Percentiles rank a stretch among this genome's conserved stretches.
These are phyloP conservation scores for Phasia obesa DNA, from an alignment of 2,888 invertebrate genomes.

Conservation along the genomic window DNA sequence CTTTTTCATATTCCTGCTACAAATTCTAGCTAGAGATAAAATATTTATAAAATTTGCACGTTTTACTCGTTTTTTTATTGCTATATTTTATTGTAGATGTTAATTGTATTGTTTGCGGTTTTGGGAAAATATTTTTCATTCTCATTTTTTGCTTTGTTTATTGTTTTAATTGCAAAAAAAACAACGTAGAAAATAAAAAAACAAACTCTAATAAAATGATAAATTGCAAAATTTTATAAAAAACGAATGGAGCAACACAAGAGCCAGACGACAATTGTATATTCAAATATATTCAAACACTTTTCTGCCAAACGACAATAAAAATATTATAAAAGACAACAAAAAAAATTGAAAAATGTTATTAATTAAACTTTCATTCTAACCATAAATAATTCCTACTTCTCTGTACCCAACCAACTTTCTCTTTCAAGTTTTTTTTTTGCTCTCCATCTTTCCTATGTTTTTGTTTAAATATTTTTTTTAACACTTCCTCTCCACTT, in stretches of 20 bases:
- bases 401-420: constrained; percentile 32
- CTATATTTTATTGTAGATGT: constrained; percentile 25
- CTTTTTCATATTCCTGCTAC: background rate
- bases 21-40: constrained; percentile 40
- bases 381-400: constrained; percentile 44
- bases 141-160: constrained; percentile 43
- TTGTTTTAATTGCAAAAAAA: constrained; percentile 21
- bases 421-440: constrained; percentile 50
- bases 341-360: constrained; percentile 1
- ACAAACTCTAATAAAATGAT: constrained; percentile 25
- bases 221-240: constrained; percentile 54
- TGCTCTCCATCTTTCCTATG: background rate
- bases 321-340: no score
- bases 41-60: constrained; percentile 57
- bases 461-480: constrained; percentile 11
- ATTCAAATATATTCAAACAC: constrained; percentile 9
- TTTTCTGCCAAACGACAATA: constrained; percentile 5
- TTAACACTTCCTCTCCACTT: constrained; percentile 37
- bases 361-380: constrained; percentile 68
- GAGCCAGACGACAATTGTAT: constrained; percentile 47
- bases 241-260: constrained; percentile 30
- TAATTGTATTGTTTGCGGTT: no score
- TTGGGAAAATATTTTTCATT: constrained; percentile 63
- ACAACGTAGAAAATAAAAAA: constrained; percentile 16
- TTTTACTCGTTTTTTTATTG: constrained; percentile 29